A percentile compares a stretch with the other conserved stretches of the same genome.
Conservation (phyloP, 2,113 vertebrate species). For the Oreochromis aureus region DNA sequence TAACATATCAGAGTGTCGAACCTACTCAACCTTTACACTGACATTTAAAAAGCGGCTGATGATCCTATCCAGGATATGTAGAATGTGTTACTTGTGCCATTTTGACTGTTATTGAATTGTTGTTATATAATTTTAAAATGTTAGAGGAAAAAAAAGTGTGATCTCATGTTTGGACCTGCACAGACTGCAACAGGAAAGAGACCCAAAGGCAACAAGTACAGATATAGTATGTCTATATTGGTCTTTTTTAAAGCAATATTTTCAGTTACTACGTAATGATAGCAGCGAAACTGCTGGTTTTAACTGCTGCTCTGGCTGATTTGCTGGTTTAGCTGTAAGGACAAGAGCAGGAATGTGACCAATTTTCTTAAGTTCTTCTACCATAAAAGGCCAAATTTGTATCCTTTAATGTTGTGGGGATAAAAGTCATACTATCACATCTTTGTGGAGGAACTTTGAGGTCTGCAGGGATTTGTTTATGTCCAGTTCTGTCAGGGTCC, state of each 20-base stretch:
- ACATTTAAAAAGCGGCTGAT: not conserved
- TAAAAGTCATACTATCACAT: not conserved
- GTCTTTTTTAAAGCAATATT: not conserved
- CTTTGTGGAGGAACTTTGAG: not conserved
- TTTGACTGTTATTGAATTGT: not conserved
- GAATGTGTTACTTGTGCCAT: not conserved
- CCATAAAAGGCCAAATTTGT: not conserved
- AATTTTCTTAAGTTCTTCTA: not conserved
- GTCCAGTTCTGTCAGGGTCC: not conserved
- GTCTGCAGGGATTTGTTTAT: not conserved
- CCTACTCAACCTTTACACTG: not conserved
- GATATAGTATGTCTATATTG: not conserved
- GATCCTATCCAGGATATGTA: not conserved
- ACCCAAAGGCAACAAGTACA: not conserved
- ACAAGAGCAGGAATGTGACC: not conserved
- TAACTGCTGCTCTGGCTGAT: not conserved
- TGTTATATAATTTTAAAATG: not conserved
- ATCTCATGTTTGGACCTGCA: not conserved
- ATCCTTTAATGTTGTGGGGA: not conserved
- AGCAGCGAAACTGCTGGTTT: not conserved
- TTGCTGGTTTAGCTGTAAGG: not conserved
- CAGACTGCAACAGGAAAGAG: not conserved
- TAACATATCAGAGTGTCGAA: not conserved
- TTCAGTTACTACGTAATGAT: not conserved
- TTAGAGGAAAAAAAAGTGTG: not conserved